Percentiles rank a stretch among this genome's conserved stretches.
Conservation (phyloP, 2,113 vertebrate genomes). For the Benitochromis conjunctus region DNA sequence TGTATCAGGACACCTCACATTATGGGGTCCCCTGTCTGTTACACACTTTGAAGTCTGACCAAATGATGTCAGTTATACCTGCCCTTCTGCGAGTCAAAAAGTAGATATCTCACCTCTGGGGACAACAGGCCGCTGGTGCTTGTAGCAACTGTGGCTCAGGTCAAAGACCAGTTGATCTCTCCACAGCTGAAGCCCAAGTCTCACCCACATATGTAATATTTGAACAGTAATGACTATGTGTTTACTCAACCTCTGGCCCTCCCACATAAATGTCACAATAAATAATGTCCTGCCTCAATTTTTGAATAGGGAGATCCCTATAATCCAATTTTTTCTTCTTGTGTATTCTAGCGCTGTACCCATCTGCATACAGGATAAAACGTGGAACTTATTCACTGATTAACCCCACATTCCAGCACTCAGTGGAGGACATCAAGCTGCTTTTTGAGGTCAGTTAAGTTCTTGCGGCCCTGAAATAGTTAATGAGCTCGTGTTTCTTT, state of each 20-base stretch:
- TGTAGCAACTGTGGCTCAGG: background rate
- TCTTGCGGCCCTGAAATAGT: background rate
- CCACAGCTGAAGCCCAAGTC: constrained; percentile 4
- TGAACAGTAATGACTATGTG: constrained; percentile 43
- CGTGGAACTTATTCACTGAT: constrained; percentile 72
- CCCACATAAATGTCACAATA: background rate
- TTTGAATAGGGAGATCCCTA: background rate
- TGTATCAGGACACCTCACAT: background rate
- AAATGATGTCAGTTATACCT: background rate
- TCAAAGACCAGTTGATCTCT: constrained; percentile 26
- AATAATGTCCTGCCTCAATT: background rate
- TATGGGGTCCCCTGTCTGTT: background rate
- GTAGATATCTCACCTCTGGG: background rate
- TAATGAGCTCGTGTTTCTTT: background rate
- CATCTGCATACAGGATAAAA: constrained; percentile 80
- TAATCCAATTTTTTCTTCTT: constrained; percentile 29
- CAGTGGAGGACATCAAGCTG: constrained; percentile 82
- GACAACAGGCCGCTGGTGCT: background rate
- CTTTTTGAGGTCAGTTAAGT: constrained; percentile 82
- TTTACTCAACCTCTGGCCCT: constrained; percentile 30
- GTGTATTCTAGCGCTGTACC: constrained; percentile 78
- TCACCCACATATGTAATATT: constrained; percentile 26
- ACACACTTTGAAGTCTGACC: constrained; percentile 6
- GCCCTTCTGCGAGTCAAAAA: background rate
- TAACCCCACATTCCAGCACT: constrained; percentile 82